These are phyloP conservation scores for Euclidia mi DNA, from an alignment of 2,888 invertebrate genomes.

Conservation along the genomic window DNA sequence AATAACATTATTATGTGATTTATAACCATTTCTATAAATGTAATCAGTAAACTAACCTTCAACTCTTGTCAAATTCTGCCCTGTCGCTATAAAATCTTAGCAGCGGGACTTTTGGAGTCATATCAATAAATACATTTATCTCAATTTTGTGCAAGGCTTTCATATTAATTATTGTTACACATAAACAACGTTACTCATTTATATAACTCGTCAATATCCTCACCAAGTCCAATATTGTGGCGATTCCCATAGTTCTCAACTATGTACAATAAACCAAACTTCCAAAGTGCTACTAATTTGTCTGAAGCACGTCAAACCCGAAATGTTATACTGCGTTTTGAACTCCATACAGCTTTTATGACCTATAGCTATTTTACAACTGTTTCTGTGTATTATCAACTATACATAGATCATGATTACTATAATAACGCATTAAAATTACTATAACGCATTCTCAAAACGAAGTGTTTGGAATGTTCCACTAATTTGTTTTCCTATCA, in stretches of 20 bases:
- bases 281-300: slow-evolving; percentile 44
- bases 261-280: slow-evolving; percentile 44
- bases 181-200: slow-evolving; percentile 29
- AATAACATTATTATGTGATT: no score
- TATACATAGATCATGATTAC: not conserved
- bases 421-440: no score
- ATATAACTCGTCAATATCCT: slow-evolving; percentile 38
- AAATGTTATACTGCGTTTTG: slow-evolving; percentile 40
- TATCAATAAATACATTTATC: no score
- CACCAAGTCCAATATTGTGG: slow-evolving; percentile 15
- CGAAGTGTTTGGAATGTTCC: no score
- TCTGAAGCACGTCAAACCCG: slow-evolving; percentile 46
- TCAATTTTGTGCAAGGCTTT: no score
- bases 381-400: slow-evolving; percentile 12
- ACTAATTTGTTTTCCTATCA: no score
- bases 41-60: no score
- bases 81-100: no score
- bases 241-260: slow-evolving; percentile 42
- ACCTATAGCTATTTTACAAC: slow-evolving; percentile 38
- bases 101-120: no score
- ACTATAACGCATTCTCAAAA: no score
- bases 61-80: no score
- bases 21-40: no score
- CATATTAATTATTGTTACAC: not conserved
- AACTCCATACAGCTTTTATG: slow-evolving; percentile 42